These are phyloP conservation scores for Oceanites oceanicus DNA, from an alignment of 2,113 vertebrate species.

Conservation along the genomic window DNA sequence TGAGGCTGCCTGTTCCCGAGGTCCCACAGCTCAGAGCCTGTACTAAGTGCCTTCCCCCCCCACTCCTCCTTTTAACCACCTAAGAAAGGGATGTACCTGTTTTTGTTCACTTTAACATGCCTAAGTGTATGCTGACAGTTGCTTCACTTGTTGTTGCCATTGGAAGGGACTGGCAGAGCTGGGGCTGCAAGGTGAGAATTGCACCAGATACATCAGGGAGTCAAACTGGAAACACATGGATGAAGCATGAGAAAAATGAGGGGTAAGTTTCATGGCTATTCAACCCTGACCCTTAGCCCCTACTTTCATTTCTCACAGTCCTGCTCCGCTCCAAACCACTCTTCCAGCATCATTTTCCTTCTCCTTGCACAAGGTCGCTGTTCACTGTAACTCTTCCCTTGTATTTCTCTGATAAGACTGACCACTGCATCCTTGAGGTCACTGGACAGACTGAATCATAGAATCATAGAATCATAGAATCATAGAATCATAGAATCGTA, in stretches of 20 bases:
- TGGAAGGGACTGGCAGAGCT: not conserved
- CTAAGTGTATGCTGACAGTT: not conserved
- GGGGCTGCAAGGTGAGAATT: not conserved
- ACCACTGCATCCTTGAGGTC: not conserved
- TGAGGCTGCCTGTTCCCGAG: not conserved
- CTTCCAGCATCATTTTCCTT: not conserved
- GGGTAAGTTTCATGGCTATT: not conserved
- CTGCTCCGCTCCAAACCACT: not conserved
- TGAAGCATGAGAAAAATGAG: not conserved
- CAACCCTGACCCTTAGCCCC: not conserved
- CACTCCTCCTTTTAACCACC: not conserved
- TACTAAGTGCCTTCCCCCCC: not conserved
- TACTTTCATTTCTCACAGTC: not conserved
- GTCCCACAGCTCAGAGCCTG: not conserved
- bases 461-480: too few species aligned
- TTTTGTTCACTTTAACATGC: not conserved
- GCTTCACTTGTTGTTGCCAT: not conserved
- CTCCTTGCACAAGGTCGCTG: accelerated
- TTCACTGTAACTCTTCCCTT: not conserved
- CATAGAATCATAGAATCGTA: too few species aligned
- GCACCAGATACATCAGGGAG: not conserved
- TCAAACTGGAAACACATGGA: not conserved
- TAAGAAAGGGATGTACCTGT: not conserved
- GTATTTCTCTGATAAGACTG: not conserved
- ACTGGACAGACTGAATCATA: not conserved